phyloP scores from a whole-genome alignment of 1,140 invertebrate species.

The Orchesella cincta region DNA sequence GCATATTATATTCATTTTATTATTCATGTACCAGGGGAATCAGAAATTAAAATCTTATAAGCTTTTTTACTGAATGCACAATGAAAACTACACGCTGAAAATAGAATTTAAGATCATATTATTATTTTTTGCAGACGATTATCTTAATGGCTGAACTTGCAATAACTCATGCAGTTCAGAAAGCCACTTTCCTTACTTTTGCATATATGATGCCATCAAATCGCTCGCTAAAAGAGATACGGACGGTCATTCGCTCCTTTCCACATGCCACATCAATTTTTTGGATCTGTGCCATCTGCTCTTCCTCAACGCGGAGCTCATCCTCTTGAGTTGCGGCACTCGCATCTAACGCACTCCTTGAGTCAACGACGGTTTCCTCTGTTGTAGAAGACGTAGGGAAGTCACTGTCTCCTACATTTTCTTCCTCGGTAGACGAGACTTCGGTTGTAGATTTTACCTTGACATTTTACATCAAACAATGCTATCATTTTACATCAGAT shows the following conservation, averaged over 20 bases:
- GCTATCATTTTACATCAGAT: too few relatives aligned
- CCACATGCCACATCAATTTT: constrained; percentile 73
- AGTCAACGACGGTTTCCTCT: background rate
- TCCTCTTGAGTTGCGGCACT: constrained; percentile 33
- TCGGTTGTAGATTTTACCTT: constrained; percentile 1
- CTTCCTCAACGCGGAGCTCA: background rate
- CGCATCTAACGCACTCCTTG: background rate
- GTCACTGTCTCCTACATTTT: background rate
- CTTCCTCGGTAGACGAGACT: background rate
- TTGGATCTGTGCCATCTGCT: constrained; percentile 58
- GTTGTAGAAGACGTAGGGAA: background rate
- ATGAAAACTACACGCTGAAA: too few relatives aligned
- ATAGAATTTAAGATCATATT: too few relatives aligned
- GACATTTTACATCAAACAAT: too few relatives aligned
- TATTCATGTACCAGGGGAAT: too few relatives aligned
- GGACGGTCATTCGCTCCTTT: constrained; percentile 80
- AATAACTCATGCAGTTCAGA: too few relatives aligned
- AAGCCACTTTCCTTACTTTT: constrained; percentile 65
- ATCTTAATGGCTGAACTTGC: too few relatives aligned
- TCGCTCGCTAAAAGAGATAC: constrained; percentile 72
- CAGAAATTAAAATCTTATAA: too few relatives aligned
- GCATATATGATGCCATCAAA: constrained; percentile 81
- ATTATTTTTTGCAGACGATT: too few relatives aligned
- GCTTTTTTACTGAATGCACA: too few relatives aligned
- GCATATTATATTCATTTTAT: too few relatives aligned